Evolutionary conservation across 1,140 invertebrate species (phyloP).

Genomic region (Anastrepha ludens): DNA sequence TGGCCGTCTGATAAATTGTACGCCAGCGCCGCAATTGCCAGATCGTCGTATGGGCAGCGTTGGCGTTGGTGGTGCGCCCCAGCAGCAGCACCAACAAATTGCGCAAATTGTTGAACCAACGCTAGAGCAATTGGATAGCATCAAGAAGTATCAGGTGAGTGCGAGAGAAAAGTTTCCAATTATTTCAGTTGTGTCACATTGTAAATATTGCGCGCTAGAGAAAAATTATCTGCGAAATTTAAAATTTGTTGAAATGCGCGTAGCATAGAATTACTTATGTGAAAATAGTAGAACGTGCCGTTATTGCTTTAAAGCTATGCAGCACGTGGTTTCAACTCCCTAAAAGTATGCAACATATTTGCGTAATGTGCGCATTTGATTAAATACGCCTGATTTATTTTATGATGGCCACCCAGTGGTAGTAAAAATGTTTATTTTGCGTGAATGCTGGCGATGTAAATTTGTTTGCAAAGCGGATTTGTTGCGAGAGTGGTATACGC

Average conservation of each 20-base stretch:
- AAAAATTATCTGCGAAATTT: background rate
- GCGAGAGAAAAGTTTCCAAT: background rate
- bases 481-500: background rate
- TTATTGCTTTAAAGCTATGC: background rate
- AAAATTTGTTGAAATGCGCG: background rate
- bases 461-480: background rate
- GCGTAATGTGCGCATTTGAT: background rate
- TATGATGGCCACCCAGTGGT: background rate
- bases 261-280: background rate
- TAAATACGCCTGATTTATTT: background rate
- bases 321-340: background rate
- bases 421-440: slow-evolving; percentile 17
- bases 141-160: slow-evolving; percentile 91
- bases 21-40: slow-evolving; percentile 81
- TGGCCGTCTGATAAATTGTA: slow-evolving; percentile 78
- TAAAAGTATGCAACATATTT: background rate
- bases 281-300: too few species aligned
- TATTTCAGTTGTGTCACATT: background rate
- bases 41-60: slow-evolving; percentile 75
- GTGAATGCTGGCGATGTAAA: background rate
- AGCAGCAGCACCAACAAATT: slow-evolving; percentile 73
- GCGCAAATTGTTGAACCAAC: slow-evolving; percentile 79
- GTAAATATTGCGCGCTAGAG: background rate
- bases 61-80: slow-evolving; percentile 56
- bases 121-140: slow-evolving; percentile 90